phyloP scores from a whole-genome alignment of 2,113 vertebrate genomes.

The Python bivittatus region DNA sequence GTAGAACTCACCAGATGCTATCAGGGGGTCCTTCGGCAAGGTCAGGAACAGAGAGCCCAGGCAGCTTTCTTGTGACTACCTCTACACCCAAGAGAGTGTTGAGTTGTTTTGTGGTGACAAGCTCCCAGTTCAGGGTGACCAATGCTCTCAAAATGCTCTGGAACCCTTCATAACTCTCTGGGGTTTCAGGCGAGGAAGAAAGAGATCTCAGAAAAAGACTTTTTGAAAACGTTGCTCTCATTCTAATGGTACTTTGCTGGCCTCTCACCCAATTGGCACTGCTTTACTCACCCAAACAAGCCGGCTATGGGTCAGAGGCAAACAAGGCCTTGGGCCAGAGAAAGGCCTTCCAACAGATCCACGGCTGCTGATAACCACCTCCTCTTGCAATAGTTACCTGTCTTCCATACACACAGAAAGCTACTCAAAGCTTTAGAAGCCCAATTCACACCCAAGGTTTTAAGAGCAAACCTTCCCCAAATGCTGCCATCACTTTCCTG shows the following conservation, averaged over 20 bases:
- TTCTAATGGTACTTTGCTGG: not conserved
- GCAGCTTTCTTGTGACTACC: no score
- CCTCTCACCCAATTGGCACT: not conserved
- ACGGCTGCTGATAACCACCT: not conserved
- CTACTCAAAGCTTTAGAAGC: not conserved
- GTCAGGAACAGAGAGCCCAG: no score
- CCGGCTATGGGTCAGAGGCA: not conserved
- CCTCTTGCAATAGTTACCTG: not conserved
- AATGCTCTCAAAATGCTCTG: no score
- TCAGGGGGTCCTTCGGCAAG: no score
- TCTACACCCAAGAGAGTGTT: no score
- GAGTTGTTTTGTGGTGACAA: no score
- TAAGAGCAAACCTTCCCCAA: not conserved
- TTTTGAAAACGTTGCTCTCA: not conserved
- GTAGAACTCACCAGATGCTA: no score
- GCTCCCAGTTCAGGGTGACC: no score
- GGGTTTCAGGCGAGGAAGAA: not conserved
- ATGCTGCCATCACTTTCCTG: not conserved
- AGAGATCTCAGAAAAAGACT: not conserved
- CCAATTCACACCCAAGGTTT: not conserved
- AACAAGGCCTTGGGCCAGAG: not conserved
- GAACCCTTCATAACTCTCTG: not conserved
- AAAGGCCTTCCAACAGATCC: not conserved
- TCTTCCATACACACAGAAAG: not conserved
- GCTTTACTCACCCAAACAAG: not conserved